Percentiles rank a stretch among this genome's conserved stretches.
phyloP scores from a whole-genome alignment of 2,888 invertebrate genomes.

The Synanthedon vespiformis region DNA sequence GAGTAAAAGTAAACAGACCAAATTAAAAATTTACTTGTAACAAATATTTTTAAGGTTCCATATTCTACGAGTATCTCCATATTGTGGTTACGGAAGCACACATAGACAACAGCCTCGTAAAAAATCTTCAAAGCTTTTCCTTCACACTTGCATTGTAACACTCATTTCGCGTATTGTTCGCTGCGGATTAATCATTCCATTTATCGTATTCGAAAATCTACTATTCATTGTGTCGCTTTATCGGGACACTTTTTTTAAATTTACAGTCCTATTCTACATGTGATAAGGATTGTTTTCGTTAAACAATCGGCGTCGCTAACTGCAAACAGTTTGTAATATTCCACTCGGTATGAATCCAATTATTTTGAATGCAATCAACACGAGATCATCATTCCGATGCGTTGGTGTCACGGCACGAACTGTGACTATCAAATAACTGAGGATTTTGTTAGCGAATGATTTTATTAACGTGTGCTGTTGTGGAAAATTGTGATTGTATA shows the following conservation, averaged over 20 bases:
- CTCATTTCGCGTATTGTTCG: slow-evolving; percentile 19
- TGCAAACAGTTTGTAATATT: background rate
- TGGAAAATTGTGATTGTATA: background rate
- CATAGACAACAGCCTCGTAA: background rate
- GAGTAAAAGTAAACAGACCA: no score
- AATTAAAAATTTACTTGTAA: no score
- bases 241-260: no score
- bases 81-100: no score
- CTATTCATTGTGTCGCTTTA: no score
- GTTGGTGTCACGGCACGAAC: slow-evolving; percentile 4
- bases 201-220: background rate
- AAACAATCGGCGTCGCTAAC: background rate
- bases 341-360: slow-evolving; percentile 36
- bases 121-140: background rate
- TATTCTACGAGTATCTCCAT: no score
- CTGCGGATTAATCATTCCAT: slow-evolving; percentile 20
- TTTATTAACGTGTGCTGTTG: background rate
- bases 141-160: background rate
- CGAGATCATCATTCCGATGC: slow-evolving; percentile 24
- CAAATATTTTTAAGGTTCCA: no score
- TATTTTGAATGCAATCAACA: slow-evolving; percentile 51
- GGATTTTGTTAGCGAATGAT: background rate
- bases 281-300: background rate
- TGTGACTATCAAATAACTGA: background rate
- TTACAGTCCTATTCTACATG: background rate